Evolutionary conservation across 1,140 invertebrate genomes (phyloP), one percentile per base, ranked within the genome.

Genomic region (Scaptomyza pallida): DNA sequence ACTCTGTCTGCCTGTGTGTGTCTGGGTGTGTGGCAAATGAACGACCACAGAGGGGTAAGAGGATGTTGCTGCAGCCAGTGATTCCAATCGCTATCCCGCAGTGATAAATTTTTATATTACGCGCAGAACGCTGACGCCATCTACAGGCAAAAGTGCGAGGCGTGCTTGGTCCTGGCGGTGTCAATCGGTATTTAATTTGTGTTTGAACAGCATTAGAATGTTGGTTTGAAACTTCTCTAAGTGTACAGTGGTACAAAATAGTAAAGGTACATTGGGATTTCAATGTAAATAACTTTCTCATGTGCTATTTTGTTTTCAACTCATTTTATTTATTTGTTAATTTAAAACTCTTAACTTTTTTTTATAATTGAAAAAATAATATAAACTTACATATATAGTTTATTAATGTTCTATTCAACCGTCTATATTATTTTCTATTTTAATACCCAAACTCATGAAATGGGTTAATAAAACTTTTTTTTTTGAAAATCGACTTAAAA

Each of bases 201-300:
- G 57, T 86, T 86, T 74, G 74, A 88, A 88, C 26, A 17, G 56
- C 37, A 50, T 88, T 86, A 86, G 81, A 78, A 63, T 48, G 5
- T 12, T 62, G 81, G 78, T 88, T 43, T 9, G 44, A 41, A 86
- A 80, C 81, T 65, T 77, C 52, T 48, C 64, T 85, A 56, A 61
- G 0, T 9, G 2, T 30, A 59, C 72, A 60, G 55, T 60, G 60
- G 51, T 19, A 3, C 30, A 6, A 50, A 37, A 47, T 8, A 12
- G 1, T 4, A 47, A 0, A 10, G 1, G 33, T 55, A 16, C 13
- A 15, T 23, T 50, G 43, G 26, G 45, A 41, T 33, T 5, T 8
- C 1, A 15, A n/a, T 0, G 33, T 3, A 12, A 3, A n/a, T 3
- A 30, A 30, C 8, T 30, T 30, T 30, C 9, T 8, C 26, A 9